Evolutionary conservation across 2,797 vertebrate species (phyloP).

Genomic region (Scarus forsteni): DNA sequence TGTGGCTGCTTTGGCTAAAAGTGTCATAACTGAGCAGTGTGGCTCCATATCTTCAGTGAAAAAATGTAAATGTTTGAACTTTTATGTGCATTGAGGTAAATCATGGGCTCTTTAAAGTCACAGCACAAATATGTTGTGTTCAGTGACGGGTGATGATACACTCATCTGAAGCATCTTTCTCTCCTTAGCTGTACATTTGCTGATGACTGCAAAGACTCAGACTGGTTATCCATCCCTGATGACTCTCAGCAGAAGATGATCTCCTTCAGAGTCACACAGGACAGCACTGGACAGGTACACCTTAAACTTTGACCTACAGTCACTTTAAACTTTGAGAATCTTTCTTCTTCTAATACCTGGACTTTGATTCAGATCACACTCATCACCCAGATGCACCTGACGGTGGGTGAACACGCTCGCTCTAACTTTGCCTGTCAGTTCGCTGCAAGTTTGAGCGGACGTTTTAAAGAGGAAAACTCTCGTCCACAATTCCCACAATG

Average conservation of each 20-base stretch:
- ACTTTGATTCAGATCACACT: slow-evolving; percentile 58
- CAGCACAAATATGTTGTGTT: no score
- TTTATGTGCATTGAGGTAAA: no score
- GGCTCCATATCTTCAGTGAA: no score
- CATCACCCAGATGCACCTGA: slow-evolving; percentile 48
- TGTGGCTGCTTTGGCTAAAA: no score
- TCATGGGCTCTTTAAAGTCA: no score
- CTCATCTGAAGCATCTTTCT: not conserved
- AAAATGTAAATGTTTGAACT: no score
- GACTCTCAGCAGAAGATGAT: slow-evolving; percentile 54
- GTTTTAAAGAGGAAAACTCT: not conserved
- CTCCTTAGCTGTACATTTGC: slow-evolving; percentile 69
- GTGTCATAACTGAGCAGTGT: no score
- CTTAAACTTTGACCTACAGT: accelerated
- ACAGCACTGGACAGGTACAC: slow-evolving; percentile 45
- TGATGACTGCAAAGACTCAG: slow-evolving; percentile 61
- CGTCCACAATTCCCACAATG: slow-evolving; percentile 68
- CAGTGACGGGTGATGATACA: not conserved
- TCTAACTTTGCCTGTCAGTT: slow-evolving; percentile 64
- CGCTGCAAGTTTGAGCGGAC: accelerated
- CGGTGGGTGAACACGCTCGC: not conserved
- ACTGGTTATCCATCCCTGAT: slow-evolving; percentile 76
- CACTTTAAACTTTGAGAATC: not conserved
- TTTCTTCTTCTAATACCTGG: not conserved
- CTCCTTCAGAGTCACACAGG: slow-evolving; percentile 52